These are phyloP conservation scores for Nymphicus hollandicus DNA, from an alignment of 2,113 vertebrate genomes.

Conservation along the genomic window DNA sequence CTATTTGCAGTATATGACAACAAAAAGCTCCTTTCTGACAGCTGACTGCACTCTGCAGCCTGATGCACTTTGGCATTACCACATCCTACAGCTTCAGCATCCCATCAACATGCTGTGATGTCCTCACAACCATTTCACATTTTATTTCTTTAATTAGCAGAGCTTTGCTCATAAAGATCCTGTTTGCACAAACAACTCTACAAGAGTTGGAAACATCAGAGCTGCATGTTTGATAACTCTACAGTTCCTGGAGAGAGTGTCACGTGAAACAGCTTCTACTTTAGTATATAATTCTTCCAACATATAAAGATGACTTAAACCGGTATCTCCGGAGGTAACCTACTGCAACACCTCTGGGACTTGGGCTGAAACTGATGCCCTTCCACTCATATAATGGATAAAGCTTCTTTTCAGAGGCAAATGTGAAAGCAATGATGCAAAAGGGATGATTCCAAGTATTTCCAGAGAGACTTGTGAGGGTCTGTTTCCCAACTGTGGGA, in stretches of 20 bases:
- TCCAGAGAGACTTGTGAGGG: not conserved
- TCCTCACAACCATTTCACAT: not conserved
- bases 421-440: not conserved
- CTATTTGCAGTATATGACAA: not conserved
- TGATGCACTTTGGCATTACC: not conserved
- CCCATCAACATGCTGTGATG: accelerated
- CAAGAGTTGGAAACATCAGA: not conserved
- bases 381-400: accelerated
- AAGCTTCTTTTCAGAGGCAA: not conserved
- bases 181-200: not conserved
- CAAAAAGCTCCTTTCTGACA: not conserved
- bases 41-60: accelerated
- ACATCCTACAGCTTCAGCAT: not conserved
- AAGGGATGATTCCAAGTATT: not conserved
- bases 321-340: not conserved
- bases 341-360: not conserved
- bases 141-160: not conserved
- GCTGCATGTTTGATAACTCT: not conserved
- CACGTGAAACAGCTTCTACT: not conserved
- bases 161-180: not conserved
- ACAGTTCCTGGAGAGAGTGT: not conserved
- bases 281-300: not conserved
- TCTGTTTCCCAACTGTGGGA: not conserved
- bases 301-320: not conserved
- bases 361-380: not conserved